These are phyloP conservation scores for Knipowitschia caucasica DNA, from an alignment of 2,797 vertebrate genomes.

Conservation along the genomic window DNA sequence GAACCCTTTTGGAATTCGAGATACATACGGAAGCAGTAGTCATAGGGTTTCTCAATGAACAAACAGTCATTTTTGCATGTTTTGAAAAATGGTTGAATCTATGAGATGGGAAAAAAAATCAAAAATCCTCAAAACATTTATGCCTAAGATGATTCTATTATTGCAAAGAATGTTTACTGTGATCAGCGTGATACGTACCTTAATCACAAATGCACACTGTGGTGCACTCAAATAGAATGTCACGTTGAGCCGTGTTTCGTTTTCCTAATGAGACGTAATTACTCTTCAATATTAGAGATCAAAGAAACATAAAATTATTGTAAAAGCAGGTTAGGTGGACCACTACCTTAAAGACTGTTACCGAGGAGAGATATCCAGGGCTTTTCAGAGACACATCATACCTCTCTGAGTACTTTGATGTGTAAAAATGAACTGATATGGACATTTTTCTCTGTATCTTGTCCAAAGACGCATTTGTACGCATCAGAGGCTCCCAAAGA, in stretches of 20 bases:
- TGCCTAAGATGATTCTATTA: too few relatives aligned
- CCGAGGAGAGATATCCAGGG: slow-evolving; percentile 18
- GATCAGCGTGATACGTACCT: slow-evolving; percentile 42
- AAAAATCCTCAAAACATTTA: too few relatives aligned
- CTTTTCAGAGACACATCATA: slow-evolving; percentile 60
- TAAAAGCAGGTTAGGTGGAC: background rate
- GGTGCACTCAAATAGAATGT: slow-evolving; percentile 47
- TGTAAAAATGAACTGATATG: slow-evolving; percentile 55
- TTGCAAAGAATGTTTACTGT: too few relatives aligned
- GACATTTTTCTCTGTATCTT: slow-evolving; percentile 3
- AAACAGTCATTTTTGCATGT: slow-evolving; percentile 57
- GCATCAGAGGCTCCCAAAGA: slow-evolving; percentile 56
- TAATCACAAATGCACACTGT: slow-evolving; percentile 47
- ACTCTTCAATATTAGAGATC: background rate
- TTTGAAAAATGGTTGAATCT: slow-evolving; percentile 72
- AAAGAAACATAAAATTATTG: background rate
- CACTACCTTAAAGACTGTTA: slow-evolving; percentile 59
- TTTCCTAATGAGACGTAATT: slow-evolving; percentile 46
- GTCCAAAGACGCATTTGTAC: slow-evolving; percentile 9
- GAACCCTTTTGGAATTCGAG: too few relatives aligned
- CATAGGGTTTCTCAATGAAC: slow-evolving; percentile 3
- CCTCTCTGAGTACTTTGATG: slow-evolving; percentile 55
- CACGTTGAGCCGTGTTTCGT: slow-evolving; percentile 49
- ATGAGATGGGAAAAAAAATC: too few relatives aligned
- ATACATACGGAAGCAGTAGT: slow-evolving; percentile 46